These are phyloP conservation scores for Anadara kagoshimensis DNA, from an alignment of 1,140 invertebrate genomes.

Conservation along the genomic window DNA sequence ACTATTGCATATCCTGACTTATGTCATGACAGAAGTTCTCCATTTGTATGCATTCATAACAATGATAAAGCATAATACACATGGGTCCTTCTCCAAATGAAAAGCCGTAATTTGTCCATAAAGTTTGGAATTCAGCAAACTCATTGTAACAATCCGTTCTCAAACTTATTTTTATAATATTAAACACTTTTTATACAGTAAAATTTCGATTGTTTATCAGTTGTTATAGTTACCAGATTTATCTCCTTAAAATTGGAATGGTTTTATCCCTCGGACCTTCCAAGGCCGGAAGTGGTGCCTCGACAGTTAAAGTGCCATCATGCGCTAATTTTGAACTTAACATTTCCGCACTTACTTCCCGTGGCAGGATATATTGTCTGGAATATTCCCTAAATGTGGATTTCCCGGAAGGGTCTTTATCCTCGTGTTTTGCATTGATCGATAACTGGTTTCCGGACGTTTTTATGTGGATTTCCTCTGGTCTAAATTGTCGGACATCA, in stretches of 20 bases:
- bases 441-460: conserved; percentile 86
- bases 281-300: conserved; percentile 73
- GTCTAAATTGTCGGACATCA: conserved; percentile 88
- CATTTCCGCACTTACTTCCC: conserved; percentile 67
- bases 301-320: conserved; percentile 74
- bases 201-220: too few species aligned
- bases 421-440: conserved; percentile 89
- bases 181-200: too few species aligned
- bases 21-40: too few species aligned
- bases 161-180: too few species aligned
- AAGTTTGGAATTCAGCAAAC: too few species aligned
- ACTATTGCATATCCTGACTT: too few species aligned
- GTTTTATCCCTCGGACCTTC: conserved; percentile 44
- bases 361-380: conserved; percentile 71
- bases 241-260: conserved; percentile 38
- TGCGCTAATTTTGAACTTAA: conserved; percentile 67
- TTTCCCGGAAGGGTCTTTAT: conserved; percentile 77
- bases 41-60: too few species aligned
- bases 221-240: too few species aligned
- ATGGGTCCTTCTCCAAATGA: too few species aligned
- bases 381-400: conserved; percentile 79
- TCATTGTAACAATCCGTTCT: too few species aligned
- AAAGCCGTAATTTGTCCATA: too few species aligned
- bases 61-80: too few species aligned
- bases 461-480: conserved; percentile 92